Base-by-base conservation (phyloP, 2,113 vertebrate species). In the Dolichallabes microphthalmus region DNA sequence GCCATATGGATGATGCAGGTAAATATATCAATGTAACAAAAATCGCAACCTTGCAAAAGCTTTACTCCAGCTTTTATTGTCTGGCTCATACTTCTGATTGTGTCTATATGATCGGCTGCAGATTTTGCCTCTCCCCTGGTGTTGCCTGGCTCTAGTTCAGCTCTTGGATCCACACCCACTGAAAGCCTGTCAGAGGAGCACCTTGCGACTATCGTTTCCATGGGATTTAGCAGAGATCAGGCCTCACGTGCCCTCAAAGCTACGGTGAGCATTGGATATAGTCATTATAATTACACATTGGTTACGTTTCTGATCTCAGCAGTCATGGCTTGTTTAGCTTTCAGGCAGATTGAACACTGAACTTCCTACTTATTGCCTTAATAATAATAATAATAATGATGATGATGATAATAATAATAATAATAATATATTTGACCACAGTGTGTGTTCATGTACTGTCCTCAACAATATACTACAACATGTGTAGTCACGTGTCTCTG, bases 1-100 rank as follows among this genome's bases (percentile, higher is more conserved):
- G 97, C 0, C 98, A 99, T 86, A 99, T 99, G 96, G 97, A 99
- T 0, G 98, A 99, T 93, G 96, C 98, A 94, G 98, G 98, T 99
- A 95, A 6, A 86, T 74, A 2, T 4, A 53, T 10, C n/a, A 3
- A 20, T 60, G 20, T 60, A 22, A 17, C 3, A 20, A 4, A 52
- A n/a, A 76, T 50, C 27, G 45, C 4, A 53, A 27, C 2, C 20
- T 45, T 35, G 20, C 14, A 32, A 25, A 4, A 58, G 6, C 14
- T 50, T 57, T 6, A 32, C 6, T 22, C 1, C 27, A 63, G 13
- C 35, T 66, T 80, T 69, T 15, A 15, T 20, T 15, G 15, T 76
- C 14, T 5, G 0, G 55, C 64, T 52, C n/a, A n/a, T n/a, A 35
- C 32, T 13, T 66, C 32, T 79, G 87, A 85, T 85, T 73, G 80